A percentile compares a stretch with the other conserved stretches of the same genome.
These are phyloP conservation scores for Mormyrops boulengeri DNA, from an alignment of 2,797 vertebrate genomes.

Conservation along the genomic window DNA sequence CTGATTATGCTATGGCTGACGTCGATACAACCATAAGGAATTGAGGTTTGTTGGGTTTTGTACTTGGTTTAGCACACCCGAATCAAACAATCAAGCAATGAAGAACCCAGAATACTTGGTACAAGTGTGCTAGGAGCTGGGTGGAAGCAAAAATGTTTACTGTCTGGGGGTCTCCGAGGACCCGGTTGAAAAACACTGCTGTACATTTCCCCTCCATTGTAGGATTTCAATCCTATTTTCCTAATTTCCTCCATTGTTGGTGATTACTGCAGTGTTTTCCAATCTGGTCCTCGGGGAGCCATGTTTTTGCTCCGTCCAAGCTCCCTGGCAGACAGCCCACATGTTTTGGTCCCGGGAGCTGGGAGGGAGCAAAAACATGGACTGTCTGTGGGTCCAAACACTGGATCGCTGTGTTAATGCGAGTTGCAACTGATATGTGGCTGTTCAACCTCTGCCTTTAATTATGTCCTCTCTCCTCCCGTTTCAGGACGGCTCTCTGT, in stretches of 20 bases:
- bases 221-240: background rate
- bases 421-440: background rate
- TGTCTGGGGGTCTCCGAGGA: background rate
- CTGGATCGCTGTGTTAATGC: background rate
- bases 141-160: background rate
- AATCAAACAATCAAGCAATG: background rate
- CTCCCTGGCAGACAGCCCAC: background rate
- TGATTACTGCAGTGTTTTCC: background rate
- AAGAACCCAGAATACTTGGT: background rate
- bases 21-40: background rate
- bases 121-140: background rate
- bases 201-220: background rate
- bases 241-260: background rate
- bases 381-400: background rate
- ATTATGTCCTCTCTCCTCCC: slow-evolving; percentile 8
- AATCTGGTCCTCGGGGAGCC: background rate
- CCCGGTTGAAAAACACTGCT: background rate
- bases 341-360: background rate
- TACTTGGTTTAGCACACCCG: background rate
- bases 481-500: slow-evolving; percentile 84
- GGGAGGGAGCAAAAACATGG: background rate
- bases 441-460: background rate
- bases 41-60: background rate
- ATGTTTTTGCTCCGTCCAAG: background rate
- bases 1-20: background rate